These are phyloP conservation scores for Dryadula phaetusa DNA, from an alignment of 2,888 invertebrate species.

Conservation along the genomic window DNA sequence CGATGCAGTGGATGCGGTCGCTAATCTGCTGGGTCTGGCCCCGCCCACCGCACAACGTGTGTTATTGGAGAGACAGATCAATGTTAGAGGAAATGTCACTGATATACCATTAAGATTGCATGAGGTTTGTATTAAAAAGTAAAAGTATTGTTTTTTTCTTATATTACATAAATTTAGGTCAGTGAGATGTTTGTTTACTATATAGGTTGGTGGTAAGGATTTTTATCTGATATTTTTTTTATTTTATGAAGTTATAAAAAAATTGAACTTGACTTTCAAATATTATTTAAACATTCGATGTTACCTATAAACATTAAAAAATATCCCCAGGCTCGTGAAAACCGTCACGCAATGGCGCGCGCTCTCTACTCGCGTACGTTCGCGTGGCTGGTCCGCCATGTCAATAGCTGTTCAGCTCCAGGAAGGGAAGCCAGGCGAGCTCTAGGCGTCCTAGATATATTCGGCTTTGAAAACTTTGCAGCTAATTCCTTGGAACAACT, in stretches of 20 bases:
- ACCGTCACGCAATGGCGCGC: slow-evolving; percentile 96
- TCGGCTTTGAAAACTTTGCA: slow-evolving; percentile 96
- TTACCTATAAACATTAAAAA: too few species aligned
- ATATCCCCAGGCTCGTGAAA: slow-evolving; percentile 91
- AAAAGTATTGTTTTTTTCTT: too few species aligned
- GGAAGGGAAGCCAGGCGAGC: slow-evolving; percentile 90
- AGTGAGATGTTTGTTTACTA: too few species aligned
- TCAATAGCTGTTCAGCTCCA: slow-evolving; percentile 95
- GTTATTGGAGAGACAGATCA: slow-evolving; percentile 91
- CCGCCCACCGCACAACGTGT: slow-evolving; percentile 90
- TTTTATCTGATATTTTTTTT: too few species aligned
- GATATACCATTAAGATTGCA: slow-evolving; percentile 95
- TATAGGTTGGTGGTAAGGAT: too few species aligned
- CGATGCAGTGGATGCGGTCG: slow-evolving; percentile 88
- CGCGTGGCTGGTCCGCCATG: slow-evolving; percentile 96
- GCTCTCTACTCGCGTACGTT: slow-evolving; percentile 95
- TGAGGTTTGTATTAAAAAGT: slow-evolving; percentile 83
- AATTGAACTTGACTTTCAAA: too few species aligned
- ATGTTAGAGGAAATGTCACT: slow-evolving; percentile 96
- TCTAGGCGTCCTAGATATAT: slow-evolving; percentile 95
- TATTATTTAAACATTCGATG: too few species aligned
- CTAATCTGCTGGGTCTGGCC: slow-evolving; percentile 91
- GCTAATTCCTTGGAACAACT: slow-evolving; percentile 96
- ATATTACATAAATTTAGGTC: too few species aligned
- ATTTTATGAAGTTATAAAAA: too few species aligned